Percentiles rank a stretch among this genome's conserved stretches.
Conservation (phyloP, 2,888 invertebrate genomes). For the Cactoblastis cactorum region DNA sequence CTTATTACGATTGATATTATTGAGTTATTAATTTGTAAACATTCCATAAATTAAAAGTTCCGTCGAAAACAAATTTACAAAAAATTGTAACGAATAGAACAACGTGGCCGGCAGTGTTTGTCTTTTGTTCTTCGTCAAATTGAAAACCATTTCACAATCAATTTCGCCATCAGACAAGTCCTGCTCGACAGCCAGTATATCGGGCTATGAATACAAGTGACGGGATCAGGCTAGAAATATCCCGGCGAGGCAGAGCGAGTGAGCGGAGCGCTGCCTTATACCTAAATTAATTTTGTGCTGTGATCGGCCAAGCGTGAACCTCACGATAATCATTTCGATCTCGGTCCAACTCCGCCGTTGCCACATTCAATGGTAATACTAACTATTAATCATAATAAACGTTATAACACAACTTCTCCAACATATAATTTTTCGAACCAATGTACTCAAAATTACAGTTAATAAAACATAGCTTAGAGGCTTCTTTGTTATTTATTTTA, state of each 20-base stretch:
- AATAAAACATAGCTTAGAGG: neutral
- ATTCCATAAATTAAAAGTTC: too few relatives aligned
- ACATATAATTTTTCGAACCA: neutral
- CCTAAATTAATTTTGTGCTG: constrained; percentile 70
- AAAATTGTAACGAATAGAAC: neutral
- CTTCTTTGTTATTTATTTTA: neutral
- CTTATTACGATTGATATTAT: too few relatives aligned
- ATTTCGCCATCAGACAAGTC: constrained; percentile 37
- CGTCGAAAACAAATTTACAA: neutral
- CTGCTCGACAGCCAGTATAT: constrained; percentile 40
- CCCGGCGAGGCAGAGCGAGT: constrained; percentile 16
- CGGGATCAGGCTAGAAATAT: constrained; percentile 41
- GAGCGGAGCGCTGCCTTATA: constrained; percentile 41
- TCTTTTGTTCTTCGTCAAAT: constrained; percentile 47
- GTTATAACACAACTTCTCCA: constrained; percentile 9
- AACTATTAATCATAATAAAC: constrained; percentile 53
- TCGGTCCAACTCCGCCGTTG: constrained; percentile 35
- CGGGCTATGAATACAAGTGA: constrained; percentile 54
- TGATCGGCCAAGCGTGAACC: constrained; percentile 59
- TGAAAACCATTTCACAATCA: constrained; percentile 62
- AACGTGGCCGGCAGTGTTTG: constrained; percentile 13
- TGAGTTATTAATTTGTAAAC: too few relatives aligned
- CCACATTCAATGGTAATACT: constrained; percentile 47
- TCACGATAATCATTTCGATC: constrained; percentile 65
- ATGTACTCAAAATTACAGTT: neutral